phyloP scores from a whole-genome alignment of 2,888 invertebrate species.

The Pristionchus maxplancki region DNA sequence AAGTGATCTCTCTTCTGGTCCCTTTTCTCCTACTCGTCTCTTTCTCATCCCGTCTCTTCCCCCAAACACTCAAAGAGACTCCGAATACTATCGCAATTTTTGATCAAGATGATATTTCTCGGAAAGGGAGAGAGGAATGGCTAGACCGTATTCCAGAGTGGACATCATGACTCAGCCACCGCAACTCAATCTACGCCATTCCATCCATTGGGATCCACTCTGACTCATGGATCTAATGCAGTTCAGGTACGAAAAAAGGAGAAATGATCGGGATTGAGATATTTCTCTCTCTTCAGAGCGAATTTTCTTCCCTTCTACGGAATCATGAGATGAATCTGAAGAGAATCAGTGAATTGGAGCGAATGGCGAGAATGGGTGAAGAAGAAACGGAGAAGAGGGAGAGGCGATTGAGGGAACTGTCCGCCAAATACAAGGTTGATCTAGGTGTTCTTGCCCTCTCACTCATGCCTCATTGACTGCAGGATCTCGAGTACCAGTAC shows the following conservation, averaged over 20 bases:
- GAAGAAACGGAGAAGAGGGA: conserved; percentile 36
- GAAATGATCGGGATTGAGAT: not conserved
- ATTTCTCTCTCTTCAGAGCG: not conserved
- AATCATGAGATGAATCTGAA: conserved; percentile 45
- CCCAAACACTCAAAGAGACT: conserved; percentile 39
- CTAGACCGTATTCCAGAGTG: conserved; percentile 41
- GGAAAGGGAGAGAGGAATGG: not conserved
- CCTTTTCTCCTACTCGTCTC: conserved; percentile 12
- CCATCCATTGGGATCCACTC: conserved; percentile 24
- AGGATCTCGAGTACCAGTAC: conserved; percentile 55
- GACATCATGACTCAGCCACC: conserved; percentile 17
- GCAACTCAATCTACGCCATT: not conserved
- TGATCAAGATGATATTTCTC: conserved; percentile 42
- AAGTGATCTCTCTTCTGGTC: conserved; percentile 42
- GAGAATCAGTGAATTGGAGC: conserved; percentile 49
- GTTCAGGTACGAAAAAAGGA: not conserved
- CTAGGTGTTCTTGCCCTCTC: not conserved
- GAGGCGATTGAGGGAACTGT: not conserved
- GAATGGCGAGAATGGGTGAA: conserved; percentile 16
- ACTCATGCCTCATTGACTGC: conserved; percentile 23
- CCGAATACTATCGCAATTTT: conserved; percentile 42
- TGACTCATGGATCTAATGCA: conserved; percentile 48
- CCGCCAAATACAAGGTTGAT: conserved; percentile 44
- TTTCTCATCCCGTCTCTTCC: conserved; percentile 30
- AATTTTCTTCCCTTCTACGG: conserved; percentile 33